A percentile compares a stretch with the other conserved stretches of the same genome.
Conservation (phyloP, 2,888 invertebrate species). For the Agrotis exclamationis region DNA sequence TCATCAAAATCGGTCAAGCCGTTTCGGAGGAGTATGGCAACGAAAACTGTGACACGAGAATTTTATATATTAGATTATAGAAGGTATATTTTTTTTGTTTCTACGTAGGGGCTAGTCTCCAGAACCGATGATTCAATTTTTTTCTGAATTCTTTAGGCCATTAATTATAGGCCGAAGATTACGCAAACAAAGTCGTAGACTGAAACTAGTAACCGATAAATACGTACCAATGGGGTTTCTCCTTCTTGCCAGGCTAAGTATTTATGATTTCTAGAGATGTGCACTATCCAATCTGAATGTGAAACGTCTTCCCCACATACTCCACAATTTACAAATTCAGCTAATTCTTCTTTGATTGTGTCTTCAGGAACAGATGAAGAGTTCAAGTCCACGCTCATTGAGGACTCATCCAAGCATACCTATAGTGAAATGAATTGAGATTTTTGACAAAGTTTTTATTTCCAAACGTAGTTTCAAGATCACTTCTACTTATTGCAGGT, state of each 20-base stretch:
- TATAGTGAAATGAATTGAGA: constrained; percentile 8
- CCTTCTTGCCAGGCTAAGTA: constrained; percentile 74
- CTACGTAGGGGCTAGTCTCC: too few species aligned
- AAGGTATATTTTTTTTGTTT: too few species aligned
- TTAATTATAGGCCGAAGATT: too few species aligned
- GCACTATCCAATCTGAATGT: constrained; percentile 67
- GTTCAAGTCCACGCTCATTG: constrained; percentile 23
- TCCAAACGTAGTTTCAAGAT: too few species aligned
- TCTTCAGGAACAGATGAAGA: constrained; percentile 5
- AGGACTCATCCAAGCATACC: constrained; percentile 34
- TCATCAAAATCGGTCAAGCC: too few species aligned
- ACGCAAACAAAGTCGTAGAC: too few species aligned
- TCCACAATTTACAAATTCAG: constrained; percentile 46
- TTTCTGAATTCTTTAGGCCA: too few species aligned
- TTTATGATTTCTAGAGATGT: constrained; percentile 70
- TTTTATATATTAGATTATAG: too few species aligned
- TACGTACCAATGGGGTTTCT: constrained; percentile 67
- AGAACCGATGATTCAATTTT: too few species aligned
- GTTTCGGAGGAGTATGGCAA: too few species aligned
- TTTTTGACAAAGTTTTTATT: not conserved
- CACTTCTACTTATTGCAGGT: too few species aligned
- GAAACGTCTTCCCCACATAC: constrained; percentile 51
- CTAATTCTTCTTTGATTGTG: not conserved
- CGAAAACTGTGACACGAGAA: too few species aligned
- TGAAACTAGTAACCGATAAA: not conserved